Percentiles rank a stretch among this genome's conserved stretches.
phyloP scores from a whole-genome alignment of 2,113 vertebrate genomes.

The Dendrocopos noguchii region DNA sequence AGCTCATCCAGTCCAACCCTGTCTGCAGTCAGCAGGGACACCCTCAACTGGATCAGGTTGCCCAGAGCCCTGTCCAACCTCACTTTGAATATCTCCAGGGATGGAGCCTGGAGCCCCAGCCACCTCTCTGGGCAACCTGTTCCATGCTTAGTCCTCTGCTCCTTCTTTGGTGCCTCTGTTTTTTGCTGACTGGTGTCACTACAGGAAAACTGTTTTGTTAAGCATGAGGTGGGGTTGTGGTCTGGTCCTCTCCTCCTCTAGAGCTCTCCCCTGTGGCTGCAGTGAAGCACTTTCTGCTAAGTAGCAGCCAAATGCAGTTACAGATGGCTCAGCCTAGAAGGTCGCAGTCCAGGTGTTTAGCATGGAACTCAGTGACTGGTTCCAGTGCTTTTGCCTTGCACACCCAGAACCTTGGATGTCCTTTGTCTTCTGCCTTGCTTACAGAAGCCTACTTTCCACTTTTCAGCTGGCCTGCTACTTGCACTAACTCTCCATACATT shows the following conservation, averaged over 20 bases:
- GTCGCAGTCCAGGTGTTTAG: neutral
- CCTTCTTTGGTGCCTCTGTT: neutral
- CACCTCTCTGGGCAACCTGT: neutral
- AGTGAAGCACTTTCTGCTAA: neutral
- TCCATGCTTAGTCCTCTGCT: neutral
- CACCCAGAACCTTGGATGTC: neutral
- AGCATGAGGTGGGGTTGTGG: fast-evolving
- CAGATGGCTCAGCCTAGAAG: neutral
- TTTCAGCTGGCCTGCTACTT: neutral
- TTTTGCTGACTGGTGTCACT: neutral
- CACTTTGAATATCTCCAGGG: too few relatives aligned
- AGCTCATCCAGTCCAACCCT: too few relatives aligned
- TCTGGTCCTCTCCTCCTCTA: neutral
- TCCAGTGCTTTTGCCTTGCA: neutral
- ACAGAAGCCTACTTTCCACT: neutral
- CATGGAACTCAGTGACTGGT: neutral
- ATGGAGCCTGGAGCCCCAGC: too few relatives aligned
- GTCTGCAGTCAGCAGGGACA: too few relatives aligned
- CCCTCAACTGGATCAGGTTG: too few relatives aligned
- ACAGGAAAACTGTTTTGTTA: neutral
- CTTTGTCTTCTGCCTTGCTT: neutral
- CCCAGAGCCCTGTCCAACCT: too few relatives aligned
- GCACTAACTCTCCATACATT: neutral
- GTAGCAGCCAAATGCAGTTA: neutral
- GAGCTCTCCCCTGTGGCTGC: neutral